Percentiles rank a stretch among this genome's conserved stretches.
Conservation (phyloP, 2,113 vertebrate species). For the Neolamprologus toae region DNA sequence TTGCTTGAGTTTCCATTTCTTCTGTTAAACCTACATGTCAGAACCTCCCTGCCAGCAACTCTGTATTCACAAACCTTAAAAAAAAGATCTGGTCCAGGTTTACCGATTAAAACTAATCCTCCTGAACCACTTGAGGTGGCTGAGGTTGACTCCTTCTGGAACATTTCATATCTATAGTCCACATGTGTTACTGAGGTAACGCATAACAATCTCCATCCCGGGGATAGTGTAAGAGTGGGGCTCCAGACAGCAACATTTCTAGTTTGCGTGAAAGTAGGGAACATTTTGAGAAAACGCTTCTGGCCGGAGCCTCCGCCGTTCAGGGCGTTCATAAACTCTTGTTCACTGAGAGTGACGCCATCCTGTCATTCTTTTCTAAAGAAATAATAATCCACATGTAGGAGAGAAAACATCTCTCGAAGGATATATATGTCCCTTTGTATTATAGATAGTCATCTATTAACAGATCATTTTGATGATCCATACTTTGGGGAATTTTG, state of each 20-base stretch:
- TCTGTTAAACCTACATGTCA: neutral
- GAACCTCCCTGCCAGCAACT: neutral
- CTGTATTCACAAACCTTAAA: neutral
- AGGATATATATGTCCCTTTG: neutral
- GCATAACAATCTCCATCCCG: neutral
- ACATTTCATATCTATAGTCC: neutral
- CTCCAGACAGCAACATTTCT: neutral
- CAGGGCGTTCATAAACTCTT: neutral
- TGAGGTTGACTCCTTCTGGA: neutral
- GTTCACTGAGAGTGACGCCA: neutral
- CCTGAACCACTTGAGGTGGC: neutral
- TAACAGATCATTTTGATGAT: neutral
- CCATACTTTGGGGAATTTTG: neutral
- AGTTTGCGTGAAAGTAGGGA: neutral
- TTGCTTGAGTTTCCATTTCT: neutral
- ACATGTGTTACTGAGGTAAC: neutral
- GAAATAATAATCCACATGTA: neutral
- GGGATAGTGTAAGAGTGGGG: neutral
- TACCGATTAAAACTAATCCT: neutral
- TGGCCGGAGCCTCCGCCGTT: neutral
- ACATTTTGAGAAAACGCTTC: neutral
- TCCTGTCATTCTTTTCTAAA: neutral
- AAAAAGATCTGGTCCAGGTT: neutral
- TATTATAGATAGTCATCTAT: neutral
- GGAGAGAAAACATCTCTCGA: neutral